phyloP scores from a whole-genome alignment of 2,113 vertebrate species.

The Tachysurus vachellii region DNA sequence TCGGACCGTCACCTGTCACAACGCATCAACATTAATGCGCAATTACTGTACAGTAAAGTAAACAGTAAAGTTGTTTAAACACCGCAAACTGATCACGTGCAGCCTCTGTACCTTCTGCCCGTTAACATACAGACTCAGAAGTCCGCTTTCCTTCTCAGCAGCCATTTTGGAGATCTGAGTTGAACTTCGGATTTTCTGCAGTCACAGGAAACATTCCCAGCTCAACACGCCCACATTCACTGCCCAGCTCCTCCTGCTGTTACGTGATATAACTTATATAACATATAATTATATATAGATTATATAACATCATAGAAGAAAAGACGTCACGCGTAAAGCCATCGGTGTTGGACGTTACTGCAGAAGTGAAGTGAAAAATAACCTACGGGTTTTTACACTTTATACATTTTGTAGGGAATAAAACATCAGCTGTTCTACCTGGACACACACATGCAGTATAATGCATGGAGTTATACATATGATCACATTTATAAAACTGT shows the following conservation, averaged over 20 bases:
- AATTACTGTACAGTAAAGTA: background rate
- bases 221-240: background rate
- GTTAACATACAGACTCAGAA: constrained; percentile 57
- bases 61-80: background rate
- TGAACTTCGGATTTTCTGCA: background rate
- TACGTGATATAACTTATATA: background rate
- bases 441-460: no score
- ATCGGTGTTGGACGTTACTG: no score
- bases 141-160: background rate
- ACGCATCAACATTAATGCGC: background rate
- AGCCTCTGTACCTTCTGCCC: constrained; percentile 54
- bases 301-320: background rate
- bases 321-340: background rate
- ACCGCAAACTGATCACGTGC: background rate
- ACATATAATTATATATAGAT: no score
- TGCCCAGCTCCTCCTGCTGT: background rate
- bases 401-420: no score
- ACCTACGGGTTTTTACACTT: no score
- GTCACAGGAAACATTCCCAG: background rate
- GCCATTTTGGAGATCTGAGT: constrained; percentile 40
- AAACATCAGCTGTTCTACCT: no score
- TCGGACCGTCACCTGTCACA: constrained; percentile 67
- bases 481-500: no score
- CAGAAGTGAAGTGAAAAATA: no score
- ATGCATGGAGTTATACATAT: no score